Percentiles rank a stretch among this genome's conserved stretches.
Conservation (phyloP, 1,140 invertebrate species). For the Aphidius ervi region DNA sequence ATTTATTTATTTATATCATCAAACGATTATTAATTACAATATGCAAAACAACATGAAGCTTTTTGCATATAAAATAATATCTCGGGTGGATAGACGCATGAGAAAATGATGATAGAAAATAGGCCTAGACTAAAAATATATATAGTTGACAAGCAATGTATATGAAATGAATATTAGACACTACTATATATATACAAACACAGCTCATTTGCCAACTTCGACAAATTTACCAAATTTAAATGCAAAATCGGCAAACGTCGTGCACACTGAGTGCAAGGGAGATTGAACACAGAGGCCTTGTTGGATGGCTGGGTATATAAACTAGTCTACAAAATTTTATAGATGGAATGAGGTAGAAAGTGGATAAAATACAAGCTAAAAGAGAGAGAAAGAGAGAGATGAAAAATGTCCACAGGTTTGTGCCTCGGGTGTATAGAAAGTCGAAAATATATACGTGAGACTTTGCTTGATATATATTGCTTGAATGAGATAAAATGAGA, state of each 20-base stretch:
- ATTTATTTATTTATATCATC: too few relatives aligned
- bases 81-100: slow-evolving; percentile 30
- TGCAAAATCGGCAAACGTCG: slow-evolving; percentile 45
- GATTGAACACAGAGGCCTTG: slow-evolving; percentile 25
- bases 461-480: slow-evolving; percentile 17
- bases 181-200: slow-evolving; percentile 35
- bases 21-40: too few relatives aligned
- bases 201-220: slow-evolving; percentile 52
- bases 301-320: slow-evolving; percentile 7
- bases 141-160: slow-evolving; percentile 27
- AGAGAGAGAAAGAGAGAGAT: not conserved
- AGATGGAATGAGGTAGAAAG: slow-evolving; percentile 1
- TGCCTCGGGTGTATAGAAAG: too few relatives aligned
- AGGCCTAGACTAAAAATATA: not conserved
- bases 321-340: slow-evolving; percentile 24
- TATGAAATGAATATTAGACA: slow-evolving; percentile 39
- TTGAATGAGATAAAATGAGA: slow-evolving; percentile 24
- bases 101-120: slow-evolving; percentile 24
- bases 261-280: slow-evolving; percentile 18
- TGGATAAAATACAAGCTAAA: not conserved
- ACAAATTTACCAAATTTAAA: slow-evolving; percentile 52
- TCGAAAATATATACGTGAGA: too few relatives aligned
- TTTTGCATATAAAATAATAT: slow-evolving; percentile 10
- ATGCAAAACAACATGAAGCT: slow-evolving; percentile 9
- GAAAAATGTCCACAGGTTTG: not conserved